Conservation (phyloP, 2,888 invertebrate genomes). For the Limulus polyphemus region DNA sequence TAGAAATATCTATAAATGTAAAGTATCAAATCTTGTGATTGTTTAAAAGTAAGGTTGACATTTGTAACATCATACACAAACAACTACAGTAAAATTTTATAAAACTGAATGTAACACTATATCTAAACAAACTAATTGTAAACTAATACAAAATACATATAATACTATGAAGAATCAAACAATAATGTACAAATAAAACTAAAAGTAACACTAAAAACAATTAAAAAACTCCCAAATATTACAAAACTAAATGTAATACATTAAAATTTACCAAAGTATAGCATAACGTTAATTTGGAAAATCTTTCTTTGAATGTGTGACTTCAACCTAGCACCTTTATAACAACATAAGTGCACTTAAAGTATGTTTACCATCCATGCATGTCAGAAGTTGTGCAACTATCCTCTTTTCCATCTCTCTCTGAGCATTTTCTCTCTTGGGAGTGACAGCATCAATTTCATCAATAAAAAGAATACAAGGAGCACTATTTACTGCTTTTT, state of each 20-base stretch:
- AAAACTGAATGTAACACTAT: too few relatives aligned
- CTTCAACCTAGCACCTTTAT: not conserved
- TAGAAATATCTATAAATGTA: too few relatives aligned
- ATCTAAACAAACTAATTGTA: too few relatives aligned
- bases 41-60: too few relatives aligned
- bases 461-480: conserved; percentile 87
- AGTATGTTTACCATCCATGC: conserved; percentile 59
- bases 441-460: conserved; percentile 92
- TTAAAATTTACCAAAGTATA: not conserved
- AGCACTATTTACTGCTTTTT: conserved; percentile 57
- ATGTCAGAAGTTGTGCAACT: conserved; percentile 78
- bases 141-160: too few relatives aligned
- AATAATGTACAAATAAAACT: too few relatives aligned
- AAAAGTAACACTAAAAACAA: too few relatives aligned
- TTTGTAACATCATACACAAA: too few relatives aligned
- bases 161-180: too few relatives aligned
- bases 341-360: not conserved
- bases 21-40: too few relatives aligned
- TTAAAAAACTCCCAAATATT: too few relatives aligned
- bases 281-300: not conserved
- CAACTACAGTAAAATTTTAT: too few relatives aligned
- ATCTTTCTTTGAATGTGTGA: not conserved
- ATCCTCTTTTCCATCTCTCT: conserved; percentile 93
- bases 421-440: conserved; percentile 74
- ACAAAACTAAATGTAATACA: not conserved